Conservation (phyloP, 2,888 invertebrate species). For the Dicyrtoma fusca region DNA sequence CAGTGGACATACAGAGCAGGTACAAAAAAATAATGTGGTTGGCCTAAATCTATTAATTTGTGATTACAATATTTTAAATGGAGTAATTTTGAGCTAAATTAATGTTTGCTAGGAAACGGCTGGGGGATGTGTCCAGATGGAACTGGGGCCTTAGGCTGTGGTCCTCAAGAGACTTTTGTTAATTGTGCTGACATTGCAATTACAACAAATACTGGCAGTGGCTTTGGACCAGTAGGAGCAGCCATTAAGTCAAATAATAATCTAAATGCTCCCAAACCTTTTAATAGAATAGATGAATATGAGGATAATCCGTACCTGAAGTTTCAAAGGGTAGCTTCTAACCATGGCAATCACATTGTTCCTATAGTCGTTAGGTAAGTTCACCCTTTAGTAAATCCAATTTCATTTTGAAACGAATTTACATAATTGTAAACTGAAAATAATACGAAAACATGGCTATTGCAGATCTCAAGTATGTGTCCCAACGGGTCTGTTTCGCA, state of each 20-base stretch:
- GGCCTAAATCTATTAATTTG: too few relatives aligned
- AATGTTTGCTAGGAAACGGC: conserved; percentile 71
- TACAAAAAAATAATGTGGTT: conserved; percentile 52
- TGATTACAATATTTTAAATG: too few relatives aligned
- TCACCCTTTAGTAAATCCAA: not conserved
- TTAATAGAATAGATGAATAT: not conserved
- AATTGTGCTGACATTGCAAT: conserved; percentile 89
- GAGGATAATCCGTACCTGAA: conserved; percentile 29
- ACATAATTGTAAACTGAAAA: too few relatives aligned
- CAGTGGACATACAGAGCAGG: conserved; percentile 92
- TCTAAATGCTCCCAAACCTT: conserved; percentile 32
- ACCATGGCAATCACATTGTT: conserved; percentile 25
- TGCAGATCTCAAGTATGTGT: conserved; percentile 78
- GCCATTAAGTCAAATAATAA: too few relatives aligned
- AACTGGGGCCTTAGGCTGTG: conserved; percentile 81
- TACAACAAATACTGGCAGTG: conserved; percentile 74
- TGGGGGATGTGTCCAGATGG: conserved; percentile 88
- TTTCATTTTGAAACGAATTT: not conserved
- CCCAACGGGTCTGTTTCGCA: conserved; percentile 68
- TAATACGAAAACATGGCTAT: too few relatives aligned
- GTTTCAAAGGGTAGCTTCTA: conserved; percentile 27
- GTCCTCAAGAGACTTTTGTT: conserved; percentile 86
- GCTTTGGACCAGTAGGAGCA: conserved; percentile 59
- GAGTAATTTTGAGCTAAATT: too few relatives aligned
- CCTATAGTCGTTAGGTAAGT: conserved; percentile 48